Conservation (phyloP, 2,113 vertebrate species). For the Nothoprocta perdicaria region DNA sequence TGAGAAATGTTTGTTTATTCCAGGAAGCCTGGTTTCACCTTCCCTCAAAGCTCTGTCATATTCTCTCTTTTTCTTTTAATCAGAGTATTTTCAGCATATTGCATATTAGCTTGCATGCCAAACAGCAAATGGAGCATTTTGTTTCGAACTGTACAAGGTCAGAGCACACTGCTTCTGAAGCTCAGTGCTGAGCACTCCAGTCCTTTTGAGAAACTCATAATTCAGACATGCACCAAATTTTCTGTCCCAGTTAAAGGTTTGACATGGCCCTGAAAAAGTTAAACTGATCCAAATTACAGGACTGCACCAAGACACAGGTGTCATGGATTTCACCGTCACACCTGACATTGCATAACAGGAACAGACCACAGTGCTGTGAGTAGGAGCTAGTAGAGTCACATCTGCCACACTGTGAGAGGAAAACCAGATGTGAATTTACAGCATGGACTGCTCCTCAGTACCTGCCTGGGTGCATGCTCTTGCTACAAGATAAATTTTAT, state of each 20-base stretch:
- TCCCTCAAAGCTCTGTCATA: background rate
- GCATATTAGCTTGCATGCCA: background rate
- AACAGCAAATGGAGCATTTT: background rate
- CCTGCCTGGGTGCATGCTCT: background rate
- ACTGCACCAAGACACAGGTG: background rate
- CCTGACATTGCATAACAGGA: background rate
- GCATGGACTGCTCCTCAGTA: background rate
- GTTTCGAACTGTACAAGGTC: background rate
- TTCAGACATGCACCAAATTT: background rate
- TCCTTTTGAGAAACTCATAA: background rate
- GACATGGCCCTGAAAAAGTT: background rate
- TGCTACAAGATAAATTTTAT: slow-evolving; percentile 20
- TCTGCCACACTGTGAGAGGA: background rate
- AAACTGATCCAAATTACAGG: background rate
- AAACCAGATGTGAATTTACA: background rate
- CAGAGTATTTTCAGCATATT: rapidly evolving
- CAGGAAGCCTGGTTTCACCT: background rate
- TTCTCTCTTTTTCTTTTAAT: background rate
- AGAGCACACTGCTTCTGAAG: background rate
- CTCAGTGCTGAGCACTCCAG: background rate
- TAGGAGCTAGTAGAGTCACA: rapidly evolving
- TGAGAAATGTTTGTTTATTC: background rate
- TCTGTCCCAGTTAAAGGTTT: background rate
- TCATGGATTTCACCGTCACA: background rate
- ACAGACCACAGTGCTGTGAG: background rate